These are phyloP conservation scores for Dioctria linearis DNA, from an alignment of 2,888 invertebrate genomes.

Conservation along the genomic window DNA sequence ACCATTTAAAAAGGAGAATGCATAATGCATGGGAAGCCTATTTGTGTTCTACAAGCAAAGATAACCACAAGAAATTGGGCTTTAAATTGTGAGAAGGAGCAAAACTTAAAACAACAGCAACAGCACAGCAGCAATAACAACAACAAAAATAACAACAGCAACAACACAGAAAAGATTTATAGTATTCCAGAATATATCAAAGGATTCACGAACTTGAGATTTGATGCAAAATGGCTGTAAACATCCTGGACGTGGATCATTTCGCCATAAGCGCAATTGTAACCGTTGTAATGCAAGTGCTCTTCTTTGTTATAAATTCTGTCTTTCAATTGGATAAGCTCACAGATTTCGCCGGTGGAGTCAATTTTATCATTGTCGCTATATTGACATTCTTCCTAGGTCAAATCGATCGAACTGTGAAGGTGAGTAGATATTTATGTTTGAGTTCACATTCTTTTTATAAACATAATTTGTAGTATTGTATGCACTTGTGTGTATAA, in stretches of 20 bases:
- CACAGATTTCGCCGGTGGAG: conserved; percentile 94
- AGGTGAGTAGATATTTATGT: conserved; percentile 72
- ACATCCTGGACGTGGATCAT: conserved; percentile 85
- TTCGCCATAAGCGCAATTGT: conserved; percentile 90
- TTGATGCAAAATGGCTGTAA: conserved; percentile 66
- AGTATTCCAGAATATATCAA: background rate
- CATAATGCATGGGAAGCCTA: conserved; percentile 48
- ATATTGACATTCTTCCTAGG: conserved; percentile 89
- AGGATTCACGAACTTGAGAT: conserved; percentile 6
- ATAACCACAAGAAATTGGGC: conserved; percentile 1
- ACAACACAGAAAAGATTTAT: background rate
- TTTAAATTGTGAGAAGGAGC: conserved; percentile 27
- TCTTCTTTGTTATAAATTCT: conserved; percentile 90
- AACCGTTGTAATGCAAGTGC: conserved; percentile 86
- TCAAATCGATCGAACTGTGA: conserved; percentile 79
- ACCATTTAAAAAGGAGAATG: conserved; percentile 23
- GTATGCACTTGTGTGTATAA: background rate
- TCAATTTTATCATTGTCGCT: conserved; percentile 92
- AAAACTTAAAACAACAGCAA: background rate
- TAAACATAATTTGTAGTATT: background rate
- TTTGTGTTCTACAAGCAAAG: conserved; percentile 10
- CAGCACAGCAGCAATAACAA: background rate
- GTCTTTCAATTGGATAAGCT: conserved; percentile 91
- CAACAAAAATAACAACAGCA: no score
- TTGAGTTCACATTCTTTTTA: background rate